Base-by-base conservation (phyloP, 2,113 vertebrate species). In the Catharus bicknelli region DNA sequence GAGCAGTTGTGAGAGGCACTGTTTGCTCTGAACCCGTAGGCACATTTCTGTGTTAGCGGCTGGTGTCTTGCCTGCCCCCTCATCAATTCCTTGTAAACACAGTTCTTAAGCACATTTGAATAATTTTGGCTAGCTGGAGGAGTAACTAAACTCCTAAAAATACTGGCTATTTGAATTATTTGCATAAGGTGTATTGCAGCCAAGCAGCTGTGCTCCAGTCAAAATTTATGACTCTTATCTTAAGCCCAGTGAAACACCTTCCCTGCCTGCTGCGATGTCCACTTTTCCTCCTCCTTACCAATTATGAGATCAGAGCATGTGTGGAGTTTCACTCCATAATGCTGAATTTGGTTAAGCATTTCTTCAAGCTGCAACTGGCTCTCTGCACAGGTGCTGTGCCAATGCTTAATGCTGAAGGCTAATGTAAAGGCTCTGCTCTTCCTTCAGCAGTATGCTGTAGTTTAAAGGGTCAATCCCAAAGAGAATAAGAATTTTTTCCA, bases 21-120 rank as follows among this genome's bases (percentile, higher is more conserved):
- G 55, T 62, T 91, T 86, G 82, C 75, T 94, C 81, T 58, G 84
- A 94, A 90, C 89, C 93, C 10, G 3, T 47, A 89, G 92, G 95
- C 93, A 73, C 47, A 90, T 79, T 93, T 92, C 50, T 0, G 2
- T 76, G 67, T 48, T 57, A 94, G 66, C 1, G 36, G 66, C 93
- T 94, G 78, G 67, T 93, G 18, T 55, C 91, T 91, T 80, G 38
- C 51, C n/a, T 54, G 34, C 30, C 48, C 66, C 42, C 25, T 68
- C 61, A 91, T 68, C 75, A 83, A 5, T 78, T 91, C 68, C 53
- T 86, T 83, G 74, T 91, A 87, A 95, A 93, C 42, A 34, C 22
- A 38, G 30, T 69, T 77, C 59, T 87, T 90, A 83, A 93, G 43
- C 51, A 84, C 54, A 84, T 90, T 84, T 79, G 34, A 89, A 90